Conservation (phyloP, 1,140 invertebrate genomes). For the Bombus cullumanus region DNA sequence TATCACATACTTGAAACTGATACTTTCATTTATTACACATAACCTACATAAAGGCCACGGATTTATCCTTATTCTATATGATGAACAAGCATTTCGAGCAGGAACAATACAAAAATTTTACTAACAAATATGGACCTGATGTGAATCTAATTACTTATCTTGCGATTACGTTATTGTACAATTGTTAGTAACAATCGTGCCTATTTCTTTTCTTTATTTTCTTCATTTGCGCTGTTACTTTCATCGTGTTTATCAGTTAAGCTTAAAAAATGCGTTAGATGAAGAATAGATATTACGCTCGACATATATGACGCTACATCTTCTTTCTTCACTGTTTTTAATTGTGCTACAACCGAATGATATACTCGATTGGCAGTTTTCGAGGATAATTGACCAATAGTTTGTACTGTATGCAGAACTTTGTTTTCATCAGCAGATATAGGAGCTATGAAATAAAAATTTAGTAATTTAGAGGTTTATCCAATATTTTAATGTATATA, state of each 20-base stretch:
- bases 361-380: conserved; percentile 89
- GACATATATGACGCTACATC: conserved; percentile 87
- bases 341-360: conserved; percentile 86
- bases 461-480: neutral
- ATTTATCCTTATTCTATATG: neutral
- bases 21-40: neutral
- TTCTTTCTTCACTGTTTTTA: conserved; percentile 85
- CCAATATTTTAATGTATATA: neutral
- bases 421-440: conserved; percentile 86
- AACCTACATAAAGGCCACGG: neutral
- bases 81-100: too few relatives aligned
- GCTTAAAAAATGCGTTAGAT: conserved; percentile 85
- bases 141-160: neutral
- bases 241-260: conserved; percentile 67
- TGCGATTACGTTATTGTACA: neutral
- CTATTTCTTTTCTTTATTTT: conserved; percentile 28
- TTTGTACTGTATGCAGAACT: conserved; percentile 88
- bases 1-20: neutral
- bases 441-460: conserved; percentile 78
- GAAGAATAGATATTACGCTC: conserved; percentile 86
- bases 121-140: neutral
- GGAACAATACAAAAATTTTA: neutral
- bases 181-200: neutral
- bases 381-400: conserved; percentile 87
- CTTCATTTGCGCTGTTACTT: neutral